Evolutionary conservation across 2,888 invertebrate genomes (phyloP).

Genomic region (Beris morrisii): DNA sequence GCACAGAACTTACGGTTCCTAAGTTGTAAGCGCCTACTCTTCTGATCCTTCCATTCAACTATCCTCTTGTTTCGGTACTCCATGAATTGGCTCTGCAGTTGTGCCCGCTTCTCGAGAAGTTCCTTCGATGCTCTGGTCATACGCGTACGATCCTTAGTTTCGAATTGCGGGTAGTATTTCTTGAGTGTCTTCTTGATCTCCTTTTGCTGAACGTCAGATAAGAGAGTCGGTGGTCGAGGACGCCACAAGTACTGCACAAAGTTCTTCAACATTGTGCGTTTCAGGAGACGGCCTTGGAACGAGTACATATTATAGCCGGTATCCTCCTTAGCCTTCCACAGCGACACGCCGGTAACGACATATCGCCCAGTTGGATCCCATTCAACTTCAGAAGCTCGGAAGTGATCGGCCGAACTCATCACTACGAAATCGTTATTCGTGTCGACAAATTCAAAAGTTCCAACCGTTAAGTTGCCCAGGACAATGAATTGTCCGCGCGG

Average conservation of each 20-base stretch:
- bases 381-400: conserved; percentile 90
- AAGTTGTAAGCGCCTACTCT: conserved; percentile 78
- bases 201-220: conserved; percentile 83
- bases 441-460: conserved; percentile 92
- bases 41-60: conserved; percentile 75
- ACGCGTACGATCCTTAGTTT: conserved; percentile 92
- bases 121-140: conserved; percentile 93
- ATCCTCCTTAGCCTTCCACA: conserved; percentile 93
- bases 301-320: conserved; percentile 96
- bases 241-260: conserved; percentile 97
- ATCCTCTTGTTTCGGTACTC: conserved; percentile 76
- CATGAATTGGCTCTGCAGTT: conserved; percentile 83
- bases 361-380: conserved; percentile 99
- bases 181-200: conserved; percentile 97
- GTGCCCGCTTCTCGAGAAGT: conserved; percentile 86
- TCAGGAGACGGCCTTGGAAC: conserved; percentile 81
- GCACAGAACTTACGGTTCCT: conserved; percentile 73
- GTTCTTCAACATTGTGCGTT: conserved; percentile 83
- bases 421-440: conserved; percentile 90
- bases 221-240: conserved; percentile 85
- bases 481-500: conserved; percentile 95
- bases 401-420: conserved; percentile 94
- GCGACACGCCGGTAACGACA: conserved; percentile 92
- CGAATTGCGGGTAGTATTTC: conserved; percentile 94
- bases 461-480: conserved; percentile 84